Base-by-base conservation (phyloP, 2,797 vertebrate species). In the Spatula clypeata region DNA sequence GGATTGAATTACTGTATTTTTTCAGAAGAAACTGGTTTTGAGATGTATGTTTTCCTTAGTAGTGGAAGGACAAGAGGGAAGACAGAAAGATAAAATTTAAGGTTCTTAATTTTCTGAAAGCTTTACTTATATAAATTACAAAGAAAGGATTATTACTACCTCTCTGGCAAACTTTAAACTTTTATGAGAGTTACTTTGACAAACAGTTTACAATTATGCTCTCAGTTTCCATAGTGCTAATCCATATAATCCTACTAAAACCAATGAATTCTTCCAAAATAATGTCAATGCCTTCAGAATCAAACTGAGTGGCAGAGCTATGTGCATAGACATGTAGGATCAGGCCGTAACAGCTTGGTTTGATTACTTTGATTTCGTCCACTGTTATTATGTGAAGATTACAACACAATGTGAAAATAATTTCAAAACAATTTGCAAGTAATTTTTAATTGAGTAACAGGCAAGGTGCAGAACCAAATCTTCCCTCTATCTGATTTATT, bases 171-270 rank as follows among this genome's bases (percentile, higher is more conserved):
- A 29, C 9, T 89, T 90, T 38, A 62, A 40, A 62, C 29, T 27
- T 94, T 66, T 53, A 71, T 61, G 57, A 54, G 23, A 83, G 60
- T 72, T 79, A 86, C 15, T 3, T 4, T 80, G 71, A 65, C 27
- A 88, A 72, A 76, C 26, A 70, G 47, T 91, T 92, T 92, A 44
- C 57, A 82, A 13, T 67, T 91, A 82, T 11, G 27, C 40, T 79
- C 94, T 92, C 72, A 51, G 77, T 83, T 94, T 89, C 92, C 57
- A 54, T 29, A 69, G 27, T 38, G 83, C 74, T 80, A 91, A 95
- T 82, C 55, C 42, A 49, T 55, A 73, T 66, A 86, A 83, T 79
- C 65, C 61, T 49, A 72, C 42, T 80, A 65, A 90, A 96, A 44
- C 1, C 16, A 45, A 88, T 86, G 26, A 89, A 77, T 89, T 87